A percentile compares a stretch with the other conserved stretches of the same genome.
Conservation (phyloP, 2,888 invertebrate species). For the Ceraclea dissimilis region DNA sequence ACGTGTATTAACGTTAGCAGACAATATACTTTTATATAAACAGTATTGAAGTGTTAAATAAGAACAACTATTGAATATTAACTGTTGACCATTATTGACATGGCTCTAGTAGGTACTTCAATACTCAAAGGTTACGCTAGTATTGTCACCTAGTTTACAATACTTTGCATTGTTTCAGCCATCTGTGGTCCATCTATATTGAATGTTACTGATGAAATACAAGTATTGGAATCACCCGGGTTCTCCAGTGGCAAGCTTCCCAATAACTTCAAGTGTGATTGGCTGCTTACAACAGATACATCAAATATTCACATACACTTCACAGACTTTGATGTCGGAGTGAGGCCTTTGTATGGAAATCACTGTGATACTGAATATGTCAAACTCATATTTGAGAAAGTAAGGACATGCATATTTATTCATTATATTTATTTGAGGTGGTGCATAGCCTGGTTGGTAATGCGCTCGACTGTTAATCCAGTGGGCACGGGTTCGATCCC, state of each 20-base stretch:
- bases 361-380: not conserved
- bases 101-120: no score
- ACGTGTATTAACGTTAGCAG: no score
- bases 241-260: not conserved
- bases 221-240: not conserved
- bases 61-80: no score
- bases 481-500: no score
- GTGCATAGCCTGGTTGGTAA: no score
- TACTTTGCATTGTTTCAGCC: conserved; percentile 22
- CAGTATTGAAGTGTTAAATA: no score
- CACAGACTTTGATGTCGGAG: conserved; percentile 13
- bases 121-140: no score
- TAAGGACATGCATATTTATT: not conserved
- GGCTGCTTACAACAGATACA: not conserved
- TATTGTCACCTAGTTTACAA: no score
- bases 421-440: not conserved
- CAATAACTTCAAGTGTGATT: not conserved
- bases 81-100: no score
- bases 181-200: conserved; percentile 34
- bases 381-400: not conserved
- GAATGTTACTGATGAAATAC: not conserved
- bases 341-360: conserved; percentile 27
- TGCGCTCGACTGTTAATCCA: no score
- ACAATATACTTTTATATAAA: no score
- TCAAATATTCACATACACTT: conserved; percentile 22